A percentile compares a stretch with the other conserved stretches of the same genome.
Conservation (phyloP, 1,140 invertebrate species). For the Harlomillsia oculata region DNA sequence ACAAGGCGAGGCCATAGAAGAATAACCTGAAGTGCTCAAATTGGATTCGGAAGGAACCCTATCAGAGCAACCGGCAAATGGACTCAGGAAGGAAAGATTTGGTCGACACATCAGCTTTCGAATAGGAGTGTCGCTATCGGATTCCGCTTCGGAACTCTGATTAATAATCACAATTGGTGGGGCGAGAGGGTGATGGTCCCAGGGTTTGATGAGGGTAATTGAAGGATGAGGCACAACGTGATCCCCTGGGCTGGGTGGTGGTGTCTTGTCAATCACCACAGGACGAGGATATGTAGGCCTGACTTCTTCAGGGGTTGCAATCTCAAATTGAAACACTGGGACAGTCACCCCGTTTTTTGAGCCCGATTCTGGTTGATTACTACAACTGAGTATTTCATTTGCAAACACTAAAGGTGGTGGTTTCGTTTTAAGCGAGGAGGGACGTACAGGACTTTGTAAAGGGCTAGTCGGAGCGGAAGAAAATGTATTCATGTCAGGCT, state of each 20-base stretch:
- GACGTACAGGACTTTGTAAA: slow-evolving; percentile 8
- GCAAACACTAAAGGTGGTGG: slow-evolving; percentile 34
- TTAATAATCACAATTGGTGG: slow-evolving; percentile 65
- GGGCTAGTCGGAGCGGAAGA: background rate
- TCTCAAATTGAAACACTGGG: slow-evolving; percentile 26
- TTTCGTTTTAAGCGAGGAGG: slow-evolving; percentile 14
- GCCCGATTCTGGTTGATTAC: background rate
- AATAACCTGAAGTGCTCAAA: slow-evolving; percentile 69
- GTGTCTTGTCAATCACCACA: background rate
- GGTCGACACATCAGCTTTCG: slow-evolving; percentile 36
- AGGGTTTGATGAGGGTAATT: slow-evolving; percentile 12
- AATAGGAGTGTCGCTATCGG: slow-evolving; percentile 50
- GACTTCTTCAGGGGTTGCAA: slow-evolving; percentile 22
- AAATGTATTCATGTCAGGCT: slow-evolving; percentile 20
- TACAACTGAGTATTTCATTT: slow-evolving; percentile 31
- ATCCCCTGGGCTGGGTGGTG: background rate
- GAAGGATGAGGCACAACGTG: background rate
- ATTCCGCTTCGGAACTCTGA: slow-evolving; percentile 60
- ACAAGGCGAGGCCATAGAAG: slow-evolving; percentile 66
- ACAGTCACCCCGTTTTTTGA: slow-evolving; percentile 9
- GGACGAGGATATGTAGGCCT: background rate
- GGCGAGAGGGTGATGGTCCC: slow-evolving; percentile 42
- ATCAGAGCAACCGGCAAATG: slow-evolving; percentile 60
- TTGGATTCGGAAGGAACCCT: slow-evolving; percentile 67
- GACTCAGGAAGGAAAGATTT: slow-evolving; percentile 62